phyloP scores from a whole-genome alignment of 2,113 vertebrate species.

The Myotis lucifugus region DNA sequence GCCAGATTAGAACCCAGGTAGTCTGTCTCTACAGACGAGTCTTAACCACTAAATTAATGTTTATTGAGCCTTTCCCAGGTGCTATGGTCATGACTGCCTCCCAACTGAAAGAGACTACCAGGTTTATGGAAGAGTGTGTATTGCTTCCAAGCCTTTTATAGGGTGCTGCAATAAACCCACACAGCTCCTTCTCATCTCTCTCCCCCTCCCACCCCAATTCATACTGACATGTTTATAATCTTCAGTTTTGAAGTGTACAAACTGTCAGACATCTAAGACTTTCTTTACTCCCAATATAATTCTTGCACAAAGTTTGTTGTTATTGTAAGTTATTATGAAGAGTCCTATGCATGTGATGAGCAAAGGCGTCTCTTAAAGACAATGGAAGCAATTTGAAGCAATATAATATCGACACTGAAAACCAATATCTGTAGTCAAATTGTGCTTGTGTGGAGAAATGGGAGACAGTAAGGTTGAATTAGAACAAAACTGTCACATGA shows the following conservation, averaged over 20 bases:
- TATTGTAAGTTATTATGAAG: not conserved
- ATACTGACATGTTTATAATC: not conserved
- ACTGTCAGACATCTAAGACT: not conserved
- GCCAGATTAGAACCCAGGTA: conserved; percentile 48
- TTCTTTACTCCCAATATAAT: conserved; percentile 35
- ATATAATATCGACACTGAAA: conserved; percentile 50
- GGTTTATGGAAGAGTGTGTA: conserved; percentile 31
- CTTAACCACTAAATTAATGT: conserved; percentile 56
- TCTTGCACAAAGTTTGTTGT: conserved; percentile 27
- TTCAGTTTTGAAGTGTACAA: conserved; percentile 46
- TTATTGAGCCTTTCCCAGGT: conserved; percentile 61
- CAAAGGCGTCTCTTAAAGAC: conserved; percentile 33
- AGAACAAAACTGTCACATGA: conserved; percentile 53
- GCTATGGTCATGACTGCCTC: not conserved
- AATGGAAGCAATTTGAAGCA: conserved; percentile 2
- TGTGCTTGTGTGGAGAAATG: conserved; percentile 49
- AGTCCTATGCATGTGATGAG: not conserved
- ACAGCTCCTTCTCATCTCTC: conserved; percentile 17
- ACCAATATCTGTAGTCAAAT: conserved; percentile 7
- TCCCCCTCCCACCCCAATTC: not conserved
- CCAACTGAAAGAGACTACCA: not conserved
- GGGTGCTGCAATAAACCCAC: conserved; percentile 37
- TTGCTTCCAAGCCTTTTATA: conserved; percentile 37
- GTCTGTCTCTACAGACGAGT: conserved; percentile 29
- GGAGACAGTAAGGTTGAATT: conserved; percentile 18